Conservation (phyloP, 1,140 invertebrate genomes). For the Drosophila funebris region DNA sequence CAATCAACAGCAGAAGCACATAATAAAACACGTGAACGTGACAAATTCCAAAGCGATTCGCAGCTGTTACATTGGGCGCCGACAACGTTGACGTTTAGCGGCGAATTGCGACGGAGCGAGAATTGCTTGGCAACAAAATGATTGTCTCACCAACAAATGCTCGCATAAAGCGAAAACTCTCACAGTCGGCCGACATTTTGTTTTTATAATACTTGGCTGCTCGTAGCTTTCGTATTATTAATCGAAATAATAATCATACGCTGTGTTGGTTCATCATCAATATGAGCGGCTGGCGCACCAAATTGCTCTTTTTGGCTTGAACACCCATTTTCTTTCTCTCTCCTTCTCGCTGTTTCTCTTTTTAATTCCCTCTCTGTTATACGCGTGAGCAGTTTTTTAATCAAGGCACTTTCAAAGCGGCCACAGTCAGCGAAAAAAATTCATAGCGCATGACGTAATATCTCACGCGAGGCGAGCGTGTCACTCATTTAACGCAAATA, state of each 20-base stretch:
- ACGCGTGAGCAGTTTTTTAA: constrained; percentile 59
- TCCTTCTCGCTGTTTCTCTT: background rate
- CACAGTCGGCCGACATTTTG: constrained; percentile 63
- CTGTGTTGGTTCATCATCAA: constrained; percentile 52
- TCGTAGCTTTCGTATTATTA: constrained; percentile 43
- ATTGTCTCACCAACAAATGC: constrained; percentile 36
- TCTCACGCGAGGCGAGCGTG: constrained; percentile 75
- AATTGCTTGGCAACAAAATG: constrained; percentile 69
- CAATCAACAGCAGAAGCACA: constrained; percentile 45
- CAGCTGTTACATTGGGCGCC: constrained; percentile 64
- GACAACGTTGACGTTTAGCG: constrained; percentile 23
- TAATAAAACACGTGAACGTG: constrained; percentile 80
- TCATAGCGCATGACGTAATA: constrained; percentile 78
- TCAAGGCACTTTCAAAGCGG: constrained; percentile 71
- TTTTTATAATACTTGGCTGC: constrained; percentile 60
- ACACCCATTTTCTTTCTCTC: background rate
- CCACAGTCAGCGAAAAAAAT: constrained; percentile 65
- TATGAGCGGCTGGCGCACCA: constrained; percentile 19
- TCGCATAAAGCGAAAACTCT: constrained; percentile 14
- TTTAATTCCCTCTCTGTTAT: constrained; percentile 1
- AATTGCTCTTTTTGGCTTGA: background rate
- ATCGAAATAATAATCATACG: constrained; percentile 79
- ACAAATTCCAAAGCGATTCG: constrained; percentile 73
- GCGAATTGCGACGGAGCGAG: constrained; percentile 36
- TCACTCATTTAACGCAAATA: constrained; percentile 56